Evolutionary conservation across 2,113 vertebrate species (phyloP).

Genomic region (Mugil cephalus): DNA sequence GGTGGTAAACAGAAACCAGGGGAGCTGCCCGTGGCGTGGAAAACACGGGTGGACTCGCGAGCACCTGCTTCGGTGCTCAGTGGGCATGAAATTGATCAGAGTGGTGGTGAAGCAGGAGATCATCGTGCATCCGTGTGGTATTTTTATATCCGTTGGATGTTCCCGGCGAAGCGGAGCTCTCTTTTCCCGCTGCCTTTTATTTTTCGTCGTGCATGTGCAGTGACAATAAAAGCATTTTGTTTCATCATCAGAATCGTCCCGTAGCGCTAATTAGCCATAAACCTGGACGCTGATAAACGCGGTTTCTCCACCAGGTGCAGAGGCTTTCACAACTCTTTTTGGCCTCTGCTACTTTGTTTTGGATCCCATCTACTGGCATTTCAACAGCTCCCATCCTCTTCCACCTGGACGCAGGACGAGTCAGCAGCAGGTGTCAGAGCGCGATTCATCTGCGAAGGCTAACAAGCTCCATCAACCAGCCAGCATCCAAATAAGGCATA

Average conservation of each 20-base stretch:
- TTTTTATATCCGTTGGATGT: constrained; percentile 1
- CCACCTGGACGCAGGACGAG: constrained; percentile 11
- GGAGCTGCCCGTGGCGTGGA: constrained; percentile 32
- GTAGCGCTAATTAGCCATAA: constrained; percentile 1
- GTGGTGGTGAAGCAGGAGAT: constrained; percentile 36
- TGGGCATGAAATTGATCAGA: constrained; percentile 60
- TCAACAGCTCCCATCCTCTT: constrained; percentile 9
- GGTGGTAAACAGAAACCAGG: constrained; percentile 50
- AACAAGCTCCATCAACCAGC: too few relatives aligned
- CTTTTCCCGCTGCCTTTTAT: too few relatives aligned
- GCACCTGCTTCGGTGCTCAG: constrained; percentile 50
- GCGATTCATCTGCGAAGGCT: background rate
- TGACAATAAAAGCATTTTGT: too few relatives aligned
- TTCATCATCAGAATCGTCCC: background rate
- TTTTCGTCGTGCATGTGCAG: too few relatives aligned
- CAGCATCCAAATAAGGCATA: background rate
- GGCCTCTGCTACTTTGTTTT: constrained; percentile 5
- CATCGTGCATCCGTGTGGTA: constrained; percentile 18
- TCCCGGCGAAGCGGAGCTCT: background rate
- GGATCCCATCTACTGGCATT: constrained; percentile 6
- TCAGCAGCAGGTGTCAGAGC: constrained; percentile 22
- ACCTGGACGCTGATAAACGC: constrained; percentile 10
- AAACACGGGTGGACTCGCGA: constrained; percentile 26
- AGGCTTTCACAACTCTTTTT: constrained; percentile 21
- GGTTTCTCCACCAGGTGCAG: constrained; percentile 38